These are phyloP conservation scores for Gryllus longicercus DNA, from an alignment of 2,888 invertebrate species.

Conservation along the genomic window DNA sequence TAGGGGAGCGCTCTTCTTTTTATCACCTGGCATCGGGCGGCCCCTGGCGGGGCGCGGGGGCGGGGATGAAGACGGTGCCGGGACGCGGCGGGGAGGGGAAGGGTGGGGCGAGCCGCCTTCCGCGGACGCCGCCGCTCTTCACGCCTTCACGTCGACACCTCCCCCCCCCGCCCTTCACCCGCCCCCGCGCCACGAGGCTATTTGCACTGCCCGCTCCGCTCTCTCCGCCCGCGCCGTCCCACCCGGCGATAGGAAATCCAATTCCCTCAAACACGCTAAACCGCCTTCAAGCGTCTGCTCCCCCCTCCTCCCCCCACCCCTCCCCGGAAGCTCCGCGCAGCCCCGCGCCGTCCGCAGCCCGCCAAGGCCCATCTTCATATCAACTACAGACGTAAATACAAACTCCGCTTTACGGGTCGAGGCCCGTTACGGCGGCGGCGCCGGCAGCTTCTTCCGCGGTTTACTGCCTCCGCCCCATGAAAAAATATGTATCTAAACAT, in stretches of 20 bases:
- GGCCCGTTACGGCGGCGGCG: slow-evolving; percentile 17
- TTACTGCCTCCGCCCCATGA: not conserved
- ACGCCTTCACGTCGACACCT: not conserved
- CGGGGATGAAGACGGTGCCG: too few species aligned
- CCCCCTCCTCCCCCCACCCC: not conserved
- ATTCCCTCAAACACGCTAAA: slow-evolving; percentile 7
- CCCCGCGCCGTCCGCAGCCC: not conserved
- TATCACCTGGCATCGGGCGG: not conserved
- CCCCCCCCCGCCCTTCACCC: not conserved
- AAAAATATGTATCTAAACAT: slow-evolving; percentile 17
- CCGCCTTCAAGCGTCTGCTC: not conserved
- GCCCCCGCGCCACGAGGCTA: not conserved
- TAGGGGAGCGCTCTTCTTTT: not conserved
- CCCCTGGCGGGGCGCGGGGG: not conserved
- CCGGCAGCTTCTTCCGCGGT: not conserved
- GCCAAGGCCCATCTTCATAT: not conserved
- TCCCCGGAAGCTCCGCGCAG: not conserved
- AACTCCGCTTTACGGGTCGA: not conserved
- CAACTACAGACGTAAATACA: slow-evolving; percentile 3
- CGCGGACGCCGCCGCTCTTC: too few species aligned
- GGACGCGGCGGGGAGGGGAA: too few species aligned
- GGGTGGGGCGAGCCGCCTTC: too few species aligned
- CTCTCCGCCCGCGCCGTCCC: not conserved
- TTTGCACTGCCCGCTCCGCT: not conserved
- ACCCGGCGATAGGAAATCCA: slow-evolving; percentile 4